These are phyloP conservation scores for Myotis davidii DNA, from an alignment of 2,113 vertebrate species.

Conservation along the genomic window DNA sequence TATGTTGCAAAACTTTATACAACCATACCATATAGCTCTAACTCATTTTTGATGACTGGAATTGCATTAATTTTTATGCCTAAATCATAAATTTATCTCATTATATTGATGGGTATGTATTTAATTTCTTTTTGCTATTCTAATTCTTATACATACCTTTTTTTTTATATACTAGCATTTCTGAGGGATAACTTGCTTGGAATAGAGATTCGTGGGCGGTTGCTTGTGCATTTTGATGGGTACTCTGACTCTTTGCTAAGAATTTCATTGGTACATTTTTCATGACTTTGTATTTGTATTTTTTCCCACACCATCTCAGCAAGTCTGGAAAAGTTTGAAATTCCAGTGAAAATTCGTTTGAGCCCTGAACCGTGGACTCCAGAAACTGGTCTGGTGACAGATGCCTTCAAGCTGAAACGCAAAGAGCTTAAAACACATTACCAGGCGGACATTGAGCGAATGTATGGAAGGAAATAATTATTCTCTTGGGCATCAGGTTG, in stretches of 20 bases:
- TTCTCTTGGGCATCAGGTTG: conserved; percentile 32
- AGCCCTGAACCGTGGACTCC: conserved; percentile 96
- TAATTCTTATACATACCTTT: neutral
- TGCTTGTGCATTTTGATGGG: neutral
- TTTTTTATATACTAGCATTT: neutral
- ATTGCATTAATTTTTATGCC: neutral
- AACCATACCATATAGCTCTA: too few relatives aligned
- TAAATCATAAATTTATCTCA: neutral
- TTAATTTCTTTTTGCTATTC: neutral
- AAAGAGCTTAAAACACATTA: conserved; percentile 94
- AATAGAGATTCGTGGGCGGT: neutral
- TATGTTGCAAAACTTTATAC: neutral
- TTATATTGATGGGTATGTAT: neutral
- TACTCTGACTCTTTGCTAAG: neutral
- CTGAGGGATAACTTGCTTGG: neutral
- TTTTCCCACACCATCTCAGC: conserved; percentile 81
- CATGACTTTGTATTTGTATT: neutral
- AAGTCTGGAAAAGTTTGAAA: conserved; percentile 95
- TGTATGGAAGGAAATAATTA: conserved; percentile 91
- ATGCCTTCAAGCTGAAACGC: conserved; percentile 97
- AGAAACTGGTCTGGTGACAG: conserved; percentile 96
- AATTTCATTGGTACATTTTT: neutral
- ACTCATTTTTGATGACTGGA: neutral
- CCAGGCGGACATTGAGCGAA: conserved; percentile 92
- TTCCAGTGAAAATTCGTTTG: conserved; percentile 94